Evolutionary conservation across 2,113 vertebrate species (phyloP).

Genomic region (Saimiri boliviensis): DNA sequence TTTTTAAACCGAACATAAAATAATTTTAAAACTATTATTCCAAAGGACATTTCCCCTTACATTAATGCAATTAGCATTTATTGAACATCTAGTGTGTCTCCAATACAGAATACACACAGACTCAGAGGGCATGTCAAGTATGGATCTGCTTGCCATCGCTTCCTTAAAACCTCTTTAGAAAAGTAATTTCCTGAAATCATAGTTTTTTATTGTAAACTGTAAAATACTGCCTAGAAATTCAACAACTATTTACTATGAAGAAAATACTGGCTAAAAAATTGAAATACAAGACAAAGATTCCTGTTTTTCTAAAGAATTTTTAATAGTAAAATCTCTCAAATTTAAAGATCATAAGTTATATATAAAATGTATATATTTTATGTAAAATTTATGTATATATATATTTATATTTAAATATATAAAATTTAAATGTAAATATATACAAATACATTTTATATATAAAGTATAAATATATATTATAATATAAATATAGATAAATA

Average conservation of each 20-base stretch:
- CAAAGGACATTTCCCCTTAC: neutral
- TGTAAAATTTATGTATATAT: no score
- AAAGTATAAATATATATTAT: no score
- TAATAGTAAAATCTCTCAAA: neutral
- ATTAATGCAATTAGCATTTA: neutral
- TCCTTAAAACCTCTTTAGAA: neutral
- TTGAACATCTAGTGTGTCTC: no score
- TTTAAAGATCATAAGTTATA: neutral
- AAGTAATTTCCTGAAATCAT: neutral
- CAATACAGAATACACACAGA: neutral
- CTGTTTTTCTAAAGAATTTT: neutral
- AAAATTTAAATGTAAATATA: no score
- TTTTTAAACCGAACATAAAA: neutral
- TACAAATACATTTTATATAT: no score
- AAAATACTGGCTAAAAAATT: neutral
- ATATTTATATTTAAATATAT: no score
- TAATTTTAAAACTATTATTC: neutral
- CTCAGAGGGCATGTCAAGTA: rapidly evolving
- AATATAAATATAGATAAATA: no score
- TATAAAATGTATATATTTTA: no score
- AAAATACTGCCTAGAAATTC: neutral
- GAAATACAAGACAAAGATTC: neutral
- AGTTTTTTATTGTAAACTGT: no score
- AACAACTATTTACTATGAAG: neutral
- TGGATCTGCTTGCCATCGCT: rapidly evolving